Base-by-base conservation (phyloP, 53 echinoderm and acorn worm genomes). In the Arbacia lixula region DNA sequence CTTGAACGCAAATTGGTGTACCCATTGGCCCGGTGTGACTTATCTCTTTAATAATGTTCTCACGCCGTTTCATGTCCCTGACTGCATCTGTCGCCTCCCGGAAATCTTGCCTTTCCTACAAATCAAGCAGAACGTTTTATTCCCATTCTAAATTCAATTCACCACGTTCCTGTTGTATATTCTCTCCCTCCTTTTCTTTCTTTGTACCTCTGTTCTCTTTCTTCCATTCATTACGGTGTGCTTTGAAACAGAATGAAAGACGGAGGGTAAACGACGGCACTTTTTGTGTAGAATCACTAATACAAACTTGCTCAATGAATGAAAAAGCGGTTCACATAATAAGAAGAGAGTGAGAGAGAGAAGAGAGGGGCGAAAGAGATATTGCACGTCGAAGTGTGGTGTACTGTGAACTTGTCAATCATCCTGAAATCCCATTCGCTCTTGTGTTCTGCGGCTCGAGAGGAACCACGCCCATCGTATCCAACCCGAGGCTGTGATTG, bases 381-480 rank as follows among this genome's bases (percentile, higher is more conserved):
- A 43, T 42, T n/a, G n/a, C n/a, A n/a, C n/a, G n/a, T n/a, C n/a
- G n/a, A n/a, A n/a, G n/a, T n/a, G n/a, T n/a, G n/a, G n/a, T n/a
- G n/a, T n/a, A n/a, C n/a, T n/a, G n/a, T n/a, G n/a, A n/a, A n/a
- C n/a, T 42, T 27, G 69, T 69, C 69, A 69, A 69, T 69, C 69
- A 69, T 43, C 43, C 69, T 69, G 69, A 16, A 41, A 69, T 69
- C 43, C 43, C 69, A 69, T 69, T 69, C 69, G 69, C 6, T 36
- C 69, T 14, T 69, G 40, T 41, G 69, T 43, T 69, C 42, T 41
- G 12, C 40, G 69, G 69, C 69, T 4, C 40, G 28, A 69, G 34
- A 69, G 69, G 43, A 69, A 69, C 69, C 69, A 69, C 69, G 17
- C 69, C 69, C 69, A 69, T 36, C 42, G 12, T 32, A 69, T 69